Base-by-base conservation (phyloP, 2,797 vertebrate genomes). In the Poeciliopsis infans region DNA sequence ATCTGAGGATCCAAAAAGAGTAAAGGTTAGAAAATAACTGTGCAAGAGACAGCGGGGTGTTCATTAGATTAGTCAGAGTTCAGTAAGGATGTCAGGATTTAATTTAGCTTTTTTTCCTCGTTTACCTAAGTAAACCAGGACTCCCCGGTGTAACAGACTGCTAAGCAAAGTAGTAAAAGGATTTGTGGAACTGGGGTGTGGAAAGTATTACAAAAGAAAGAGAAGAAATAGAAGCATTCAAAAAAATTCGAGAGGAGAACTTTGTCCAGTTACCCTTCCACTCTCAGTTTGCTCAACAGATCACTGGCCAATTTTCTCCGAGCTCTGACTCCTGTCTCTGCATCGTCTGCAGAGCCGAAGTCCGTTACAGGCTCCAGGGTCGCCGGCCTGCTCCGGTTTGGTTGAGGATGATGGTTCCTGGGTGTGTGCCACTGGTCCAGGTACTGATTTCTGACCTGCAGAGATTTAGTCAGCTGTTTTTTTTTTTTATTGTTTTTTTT, bases 1-100 rank as follows among this genome's bases (percentile, higher is more conserved):
- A 47, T 90, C 97, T 99, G 90, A 0, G 23, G 79, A 78, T 79
- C 83, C 45, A 64, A 71, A 74, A 53, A 74, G 20, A 76, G 28
- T 33, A 77, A 79, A 72, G 0, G 23, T 78, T 64, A 75, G n/a
- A 36, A 25, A 78, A 43, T 36, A 28, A 43, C 11, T 20, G 18
- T 69, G 28, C 72, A 11, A 8, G 10, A 11, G 18, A 33, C 36
- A 41, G 8, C 20, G 23, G 10, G 20, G 36, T 23, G 45, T 74
- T 72, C 13, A 76, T 13, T 69, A 18, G 12, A 76, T 47, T 8
- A 28, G 25, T 1, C 15, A 64, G n/a, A 41, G n/a, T 31, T 70
- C 41, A 61, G 69, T 71, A 7, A 25, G 0, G 15, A n/a, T 2
- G 28, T 23, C n/a, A 66, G 39, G 25, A 57, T 43, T 74, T 55